phyloP scores from a whole-genome alignment of 1,140 invertebrate genomes.

The Heliconius hewitsoni region DNA sequence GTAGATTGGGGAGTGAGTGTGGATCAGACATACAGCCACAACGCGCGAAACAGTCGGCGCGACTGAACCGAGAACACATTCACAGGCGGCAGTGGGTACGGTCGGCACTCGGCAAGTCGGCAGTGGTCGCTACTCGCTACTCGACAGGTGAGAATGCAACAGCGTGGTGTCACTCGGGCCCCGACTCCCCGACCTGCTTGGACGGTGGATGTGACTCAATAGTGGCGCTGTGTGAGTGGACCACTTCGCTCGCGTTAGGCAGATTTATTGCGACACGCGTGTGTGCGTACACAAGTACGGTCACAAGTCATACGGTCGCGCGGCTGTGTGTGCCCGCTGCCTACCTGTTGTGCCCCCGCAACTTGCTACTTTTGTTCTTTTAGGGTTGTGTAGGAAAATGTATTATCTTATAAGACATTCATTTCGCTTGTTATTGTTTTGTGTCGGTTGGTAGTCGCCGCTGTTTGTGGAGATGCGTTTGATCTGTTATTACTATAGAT shows the following conservation, averaged over 20 bases:
- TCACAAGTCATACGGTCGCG: constrained; percentile 61
- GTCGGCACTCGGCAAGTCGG: too few relatives aligned
- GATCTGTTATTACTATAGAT: constrained; percentile 23
- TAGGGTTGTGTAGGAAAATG: constrained; percentile 67
- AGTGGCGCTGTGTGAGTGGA: constrained; percentile 65
- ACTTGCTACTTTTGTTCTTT: constrained; percentile 75
- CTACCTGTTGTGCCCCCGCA: constrained; percentile 75
- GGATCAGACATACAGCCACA: constrained; percentile 54
- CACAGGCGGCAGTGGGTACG: constrained; percentile 46
- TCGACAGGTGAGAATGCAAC: constrained; percentile 77
- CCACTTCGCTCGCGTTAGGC: constrained; percentile 73
- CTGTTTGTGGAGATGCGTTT: constrained; percentile 43
- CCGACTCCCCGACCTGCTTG: constrained; percentile 56
- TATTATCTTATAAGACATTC: constrained; percentile 58
- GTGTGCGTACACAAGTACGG: constrained; percentile 63
- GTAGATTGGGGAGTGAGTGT: constrained; percentile 31
- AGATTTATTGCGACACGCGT: constrained; percentile 63
- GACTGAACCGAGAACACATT: constrained; percentile 47
- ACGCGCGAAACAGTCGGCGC: constrained; percentile 51
- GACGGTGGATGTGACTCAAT: constrained; percentile 71
- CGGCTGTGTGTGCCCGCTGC: constrained; percentile 52
- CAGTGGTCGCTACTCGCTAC: constrained; percentile 31
- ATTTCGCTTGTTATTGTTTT: constrained; percentile 62
- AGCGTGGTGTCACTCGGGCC: constrained; percentile 65
- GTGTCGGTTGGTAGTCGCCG: constrained; percentile 43